Evolutionary conservation across 2,113 vertebrate species (phyloP), one percentile per base, ranked within the genome.

Genomic region (Corythornis cristatus): DNA sequence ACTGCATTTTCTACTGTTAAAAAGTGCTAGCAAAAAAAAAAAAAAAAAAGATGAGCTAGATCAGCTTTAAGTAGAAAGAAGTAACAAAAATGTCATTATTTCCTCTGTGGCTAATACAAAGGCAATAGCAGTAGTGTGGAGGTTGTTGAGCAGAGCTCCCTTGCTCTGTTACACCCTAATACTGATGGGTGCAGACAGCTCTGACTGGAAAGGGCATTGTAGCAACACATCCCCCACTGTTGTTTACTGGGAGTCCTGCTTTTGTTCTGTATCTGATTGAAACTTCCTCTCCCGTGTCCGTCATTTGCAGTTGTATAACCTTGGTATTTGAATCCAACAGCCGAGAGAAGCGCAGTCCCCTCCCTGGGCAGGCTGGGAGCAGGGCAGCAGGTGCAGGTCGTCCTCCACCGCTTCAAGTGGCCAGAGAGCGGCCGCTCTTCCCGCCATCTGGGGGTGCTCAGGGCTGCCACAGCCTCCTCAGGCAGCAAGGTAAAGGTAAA

Each of bases 241-340:
- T 87, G 64, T 89, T 93, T 92, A 86, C 62, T 62, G 83, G 66
- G 83, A 95, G 50, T 57, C 54, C 37, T 83, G 83, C 79, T 77
- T 96, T 90, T 96, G 88, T 94, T 93, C 73, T n/a, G 5, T 64
- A 56, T 93, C 85, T 83, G 93, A 91, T 71, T n/a, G 67, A 87
- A 82, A 51, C 75, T 96, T 96, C 92, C 93, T 82, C 66, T 57
- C 37, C 50, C 0, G 11, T 22, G 90, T 86, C 83, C 0, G 3
- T 88, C 79, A 11, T 37, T 33, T 78, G 83, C 77, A 20, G 29
- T 82, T 92, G 87, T 72, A 33, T 84, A 72, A 82, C 45, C 26
- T 75, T 12, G 35, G 50, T 50, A 6, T 76, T 89, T 65, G 45
- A 48, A 84, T 60, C 45, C 64, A 83, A 62, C 17, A 60, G 0